These are phyloP conservation scores for Acanthosepion lycidas DNA, from an alignment of 2,888 invertebrate species.

Conservation along the genomic window DNA sequence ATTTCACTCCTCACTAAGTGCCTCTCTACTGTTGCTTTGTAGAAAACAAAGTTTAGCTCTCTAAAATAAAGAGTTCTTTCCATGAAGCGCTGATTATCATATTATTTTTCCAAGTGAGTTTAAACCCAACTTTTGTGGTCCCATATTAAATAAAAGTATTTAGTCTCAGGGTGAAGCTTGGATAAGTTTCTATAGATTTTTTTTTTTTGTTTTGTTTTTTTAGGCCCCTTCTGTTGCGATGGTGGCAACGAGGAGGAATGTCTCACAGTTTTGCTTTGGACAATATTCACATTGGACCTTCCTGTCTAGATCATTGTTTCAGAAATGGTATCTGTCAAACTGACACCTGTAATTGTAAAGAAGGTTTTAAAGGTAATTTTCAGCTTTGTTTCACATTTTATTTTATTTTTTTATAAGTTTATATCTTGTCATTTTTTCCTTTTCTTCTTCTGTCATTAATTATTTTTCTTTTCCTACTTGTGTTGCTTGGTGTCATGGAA, in stretches of 20 bases:
- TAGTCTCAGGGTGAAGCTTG: background rate
- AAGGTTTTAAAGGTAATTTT: conserved; percentile 60
- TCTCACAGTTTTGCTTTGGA: conserved; percentile 72
- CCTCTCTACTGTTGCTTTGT: no score
- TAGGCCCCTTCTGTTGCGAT: conserved; percentile 68
- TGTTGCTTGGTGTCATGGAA: background rate
- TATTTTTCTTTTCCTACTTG: background rate
- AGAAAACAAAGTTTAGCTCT: no score
- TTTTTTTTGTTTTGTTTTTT: background rate
- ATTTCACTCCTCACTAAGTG: no score
- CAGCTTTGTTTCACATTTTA: background rate
- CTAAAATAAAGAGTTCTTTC: no score
- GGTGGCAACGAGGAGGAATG: conserved; percentile 71
- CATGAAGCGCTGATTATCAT: no score
- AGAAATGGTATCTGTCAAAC: conserved; percentile 72
- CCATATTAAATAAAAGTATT: no score
- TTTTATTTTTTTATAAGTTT: no score
- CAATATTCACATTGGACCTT: conserved; percentile 74
- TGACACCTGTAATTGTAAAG: conserved; percentile 69
- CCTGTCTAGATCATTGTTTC: conserved; percentile 72
- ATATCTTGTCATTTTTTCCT: background rate
- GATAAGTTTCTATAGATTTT: background rate
- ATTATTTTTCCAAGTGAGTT: no score
- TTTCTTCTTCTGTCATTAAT: background rate
- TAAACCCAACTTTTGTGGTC: no score